phyloP scores from a whole-genome alignment of 2,888 invertebrate genomes.

The Cephus rjabovi region DNA sequence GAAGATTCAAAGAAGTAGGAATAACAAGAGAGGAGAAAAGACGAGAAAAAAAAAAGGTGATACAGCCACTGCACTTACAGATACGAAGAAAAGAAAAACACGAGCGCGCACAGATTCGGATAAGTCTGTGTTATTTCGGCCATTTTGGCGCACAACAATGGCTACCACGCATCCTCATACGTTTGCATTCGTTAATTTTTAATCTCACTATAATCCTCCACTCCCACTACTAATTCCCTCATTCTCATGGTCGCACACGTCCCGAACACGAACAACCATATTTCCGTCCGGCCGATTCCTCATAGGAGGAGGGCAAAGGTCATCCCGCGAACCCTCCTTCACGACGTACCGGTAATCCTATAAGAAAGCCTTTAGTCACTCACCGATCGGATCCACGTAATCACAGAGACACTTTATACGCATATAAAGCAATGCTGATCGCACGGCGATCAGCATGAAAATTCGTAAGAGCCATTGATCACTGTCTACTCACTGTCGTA shows the following conservation, averaged over 20 bases:
- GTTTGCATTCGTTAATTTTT: background rate
- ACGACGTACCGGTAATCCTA: background rate
- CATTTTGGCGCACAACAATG: slow-evolving; percentile 49
- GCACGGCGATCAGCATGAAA: background rate
- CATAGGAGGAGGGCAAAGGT: background rate
- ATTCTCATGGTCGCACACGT: background rate
- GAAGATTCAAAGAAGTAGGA: background rate
- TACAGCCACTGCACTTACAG: background rate
- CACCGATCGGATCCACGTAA: background rate
- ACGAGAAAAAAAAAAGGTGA: background rate
- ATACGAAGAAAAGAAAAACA: background rate
- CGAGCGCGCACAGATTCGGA: background rate
- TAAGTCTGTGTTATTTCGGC: slow-evolving; percentile 38
- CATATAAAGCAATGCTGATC: background rate
- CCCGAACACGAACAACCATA: background rate
- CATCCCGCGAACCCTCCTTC: background rate
- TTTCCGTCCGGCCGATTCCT: background rate
- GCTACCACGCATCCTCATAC: background rate
- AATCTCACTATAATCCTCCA: background rate
- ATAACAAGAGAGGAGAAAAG: background rate
- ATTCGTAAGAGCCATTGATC: background rate
- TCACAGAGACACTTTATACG: background rate
- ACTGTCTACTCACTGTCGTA: background rate
- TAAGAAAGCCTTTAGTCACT: background rate
- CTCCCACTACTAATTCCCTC: background rate